Conservation (phyloP, 2,113 vertebrate species). For the Entosphenus tridentatus region DNA sequence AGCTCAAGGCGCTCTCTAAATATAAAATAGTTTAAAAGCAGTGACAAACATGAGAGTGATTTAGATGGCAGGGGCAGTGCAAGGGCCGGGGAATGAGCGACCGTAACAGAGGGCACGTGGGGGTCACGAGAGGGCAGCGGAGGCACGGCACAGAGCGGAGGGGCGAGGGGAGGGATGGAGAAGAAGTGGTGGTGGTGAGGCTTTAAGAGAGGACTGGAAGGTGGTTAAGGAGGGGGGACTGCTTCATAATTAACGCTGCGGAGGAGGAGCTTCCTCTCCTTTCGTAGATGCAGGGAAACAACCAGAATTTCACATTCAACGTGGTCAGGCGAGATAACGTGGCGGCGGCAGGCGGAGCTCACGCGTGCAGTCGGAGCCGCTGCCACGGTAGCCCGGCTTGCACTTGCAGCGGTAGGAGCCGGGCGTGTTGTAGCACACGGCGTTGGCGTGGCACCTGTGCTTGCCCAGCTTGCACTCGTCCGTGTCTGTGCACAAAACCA, state of each 20-base stretch:
- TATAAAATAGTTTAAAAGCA: no score
- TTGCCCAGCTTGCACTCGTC: constrained; percentile 56
- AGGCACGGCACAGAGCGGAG: no score
- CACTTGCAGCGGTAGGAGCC: constrained; percentile 91
- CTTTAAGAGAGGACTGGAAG: not conserved
- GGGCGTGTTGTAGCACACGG: constrained; percentile 56
- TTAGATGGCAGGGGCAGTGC: no score
- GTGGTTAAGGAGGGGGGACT: not conserved
- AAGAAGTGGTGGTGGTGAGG: no score
- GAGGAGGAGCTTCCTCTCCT: not conserved
- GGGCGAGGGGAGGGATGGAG: not conserved
- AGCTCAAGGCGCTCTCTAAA: no score
- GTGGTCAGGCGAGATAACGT: constrained; percentile 11
- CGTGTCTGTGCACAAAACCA: constrained; percentile 38
- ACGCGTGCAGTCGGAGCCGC: constrained; percentile 54
- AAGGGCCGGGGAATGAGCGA: no score
- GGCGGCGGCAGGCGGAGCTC: constrained; percentile 15
- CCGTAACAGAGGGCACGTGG: no score
- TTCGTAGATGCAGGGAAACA: not conserved
- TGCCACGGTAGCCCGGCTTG: constrained; percentile 51
- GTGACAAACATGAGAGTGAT: no score
- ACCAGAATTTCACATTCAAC: not conserved
- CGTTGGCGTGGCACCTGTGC: constrained; percentile 41
- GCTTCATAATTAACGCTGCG: not conserved
- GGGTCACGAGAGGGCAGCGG: no score